Conservation (phyloP, 2,797 vertebrate species). For the Neoniphon sammara region DNA sequence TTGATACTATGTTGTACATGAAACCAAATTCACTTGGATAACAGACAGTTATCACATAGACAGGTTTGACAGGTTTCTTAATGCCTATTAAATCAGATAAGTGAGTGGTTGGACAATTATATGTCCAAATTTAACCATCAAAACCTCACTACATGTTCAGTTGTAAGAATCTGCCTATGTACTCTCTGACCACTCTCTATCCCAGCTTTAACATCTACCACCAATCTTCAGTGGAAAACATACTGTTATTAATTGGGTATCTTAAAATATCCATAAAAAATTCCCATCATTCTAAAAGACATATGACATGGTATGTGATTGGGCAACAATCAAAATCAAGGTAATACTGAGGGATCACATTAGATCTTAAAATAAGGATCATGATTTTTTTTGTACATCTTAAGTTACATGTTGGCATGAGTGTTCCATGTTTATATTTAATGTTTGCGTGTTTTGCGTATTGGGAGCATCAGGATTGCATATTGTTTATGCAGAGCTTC, state of each 20-base stretch:
- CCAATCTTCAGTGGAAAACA: conserved; percentile 39
- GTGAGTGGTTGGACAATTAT: conserved; percentile 28
- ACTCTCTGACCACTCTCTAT: conserved; percentile 15
- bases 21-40: conserved; percentile 5
- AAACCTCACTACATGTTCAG: conserved; percentile 5
- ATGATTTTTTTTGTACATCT: background rate
- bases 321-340: conserved; percentile 4
- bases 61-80: background rate
- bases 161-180: conserved; percentile 6
- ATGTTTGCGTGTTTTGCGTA: background rate
- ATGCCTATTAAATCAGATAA: conserved; percentile 36
- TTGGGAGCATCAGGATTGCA: conserved; percentile 9
- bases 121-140: conserved; percentile 13
- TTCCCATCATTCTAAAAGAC: background rate
- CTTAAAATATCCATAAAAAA: background rate
- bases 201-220: conserved; percentile 14
- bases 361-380: conserved; percentile 13
- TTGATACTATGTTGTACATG: background rate
- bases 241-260: conserved; percentile 7
- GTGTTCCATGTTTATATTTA: conserved; percentile 11
- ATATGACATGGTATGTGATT: background rate
- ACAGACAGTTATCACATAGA: background rate
- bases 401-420: background rate
- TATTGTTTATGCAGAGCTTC: conserved; percentile 14
- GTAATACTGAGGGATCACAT: conserved; percentile 8